phyloP scores from a whole-genome alignment of 2,113 vertebrate species.

The Emydocephalus ijimae region DNA sequence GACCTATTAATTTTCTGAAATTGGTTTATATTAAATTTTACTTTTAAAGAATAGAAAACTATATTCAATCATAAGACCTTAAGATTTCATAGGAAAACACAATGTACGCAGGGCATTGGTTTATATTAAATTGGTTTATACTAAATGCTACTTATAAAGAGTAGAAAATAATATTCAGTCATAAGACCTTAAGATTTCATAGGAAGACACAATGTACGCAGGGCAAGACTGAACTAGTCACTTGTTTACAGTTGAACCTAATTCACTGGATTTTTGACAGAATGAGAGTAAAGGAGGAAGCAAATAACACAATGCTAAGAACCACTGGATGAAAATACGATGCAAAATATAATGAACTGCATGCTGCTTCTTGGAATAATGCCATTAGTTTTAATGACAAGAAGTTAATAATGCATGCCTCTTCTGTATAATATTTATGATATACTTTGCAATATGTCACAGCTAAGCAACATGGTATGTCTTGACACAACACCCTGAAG shows the following conservation, averaged over 20 bases:
- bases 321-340: background rate
- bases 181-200: background rate
- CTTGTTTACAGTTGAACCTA: background rate
- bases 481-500: background rate
- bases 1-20: background rate
- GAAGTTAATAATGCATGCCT: background rate
- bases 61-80: background rate
- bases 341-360: background rate
- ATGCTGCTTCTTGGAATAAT: background rate
- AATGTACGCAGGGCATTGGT: background rate
- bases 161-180: background rate
- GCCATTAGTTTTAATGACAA: background rate
- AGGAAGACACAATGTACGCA: background rate
- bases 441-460: background rate
- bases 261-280: background rate
- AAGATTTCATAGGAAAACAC: background rate
- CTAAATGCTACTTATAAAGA: background rate
- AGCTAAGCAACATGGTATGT: background rate
- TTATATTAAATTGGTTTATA: no score
- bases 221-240: background rate
- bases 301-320: background rate
- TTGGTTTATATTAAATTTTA: background rate
- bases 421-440: background rate
- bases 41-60: background rate
- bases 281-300: background rate